Evolutionary conservation across 2,797 vertebrate genomes (phyloP), one percentile per base, ranked within the genome.

Genomic region (Spinus olivaceus): DNA sequence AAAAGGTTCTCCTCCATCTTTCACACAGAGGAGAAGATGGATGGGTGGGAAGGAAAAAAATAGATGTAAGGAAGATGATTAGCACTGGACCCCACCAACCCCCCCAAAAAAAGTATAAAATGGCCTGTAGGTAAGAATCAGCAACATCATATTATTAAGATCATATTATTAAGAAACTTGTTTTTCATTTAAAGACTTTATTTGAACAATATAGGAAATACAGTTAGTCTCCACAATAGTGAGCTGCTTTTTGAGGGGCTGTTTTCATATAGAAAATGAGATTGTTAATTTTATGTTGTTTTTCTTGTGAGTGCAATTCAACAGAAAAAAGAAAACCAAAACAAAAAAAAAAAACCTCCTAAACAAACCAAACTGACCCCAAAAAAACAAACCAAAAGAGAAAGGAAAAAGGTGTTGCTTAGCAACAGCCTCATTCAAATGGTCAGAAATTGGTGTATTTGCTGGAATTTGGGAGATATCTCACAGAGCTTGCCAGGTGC

Each of bases 381-480:
- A 10, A 50, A 74, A 49, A 63, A 69, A 39, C 37, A 77, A 89
- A 33, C 44, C 28, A 59, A 83, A 74, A 82, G 53, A 74, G 44
- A 88, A 91, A 81, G 79, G 47, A 76, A 91, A 69, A 94, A 86
- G 69, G 30, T 91, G 97, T 97, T 97, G 97, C 96, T 96, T 97
- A 96, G 97, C 96, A 97, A 97, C 96, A 85, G 59, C 54, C 81
- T 94, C 81, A 80, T 97, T 95, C 87, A 91, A 81, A 94, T 96
- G 49, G 90, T 94, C 66, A 79, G 91, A 95, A 97, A 94, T 96
- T 88, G 94, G 90, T 94, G 60, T 95, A 79, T 90, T 92, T 94
- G 61, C 89, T 89, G 90, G 92, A 96, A 91, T 96, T 95, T 94
- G 81, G 87, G 72, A 93, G 83, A 37, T 66, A 82, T 70, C 88